These are phyloP conservation scores for Lophius americanus DNA, from an alignment of 2,797 vertebrate genomes.

Conservation along the genomic window DNA sequence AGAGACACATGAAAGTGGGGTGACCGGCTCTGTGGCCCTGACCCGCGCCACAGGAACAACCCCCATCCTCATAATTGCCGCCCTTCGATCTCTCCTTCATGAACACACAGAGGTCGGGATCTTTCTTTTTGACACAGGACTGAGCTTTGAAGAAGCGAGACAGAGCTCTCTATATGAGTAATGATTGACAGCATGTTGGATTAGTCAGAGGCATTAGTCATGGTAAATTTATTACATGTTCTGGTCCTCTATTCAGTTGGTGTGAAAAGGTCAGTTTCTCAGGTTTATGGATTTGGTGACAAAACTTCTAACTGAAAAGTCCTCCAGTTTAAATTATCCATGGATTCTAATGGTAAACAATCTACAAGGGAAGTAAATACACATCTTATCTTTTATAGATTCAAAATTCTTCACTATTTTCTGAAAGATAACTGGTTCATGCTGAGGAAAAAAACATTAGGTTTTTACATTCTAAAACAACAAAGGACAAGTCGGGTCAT, in stretches of 20 bases:
- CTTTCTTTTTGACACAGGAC: constrained; percentile 57
- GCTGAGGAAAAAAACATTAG: neutral
- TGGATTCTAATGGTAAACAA: too few species aligned
- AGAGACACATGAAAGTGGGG: constrained; percentile 54
- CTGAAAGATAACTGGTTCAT: neutral
- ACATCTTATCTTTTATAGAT: neutral
- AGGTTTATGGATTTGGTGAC: constrained; percentile 18
- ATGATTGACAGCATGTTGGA: constrained; percentile 76
- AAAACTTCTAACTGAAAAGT: constrained; percentile 4
- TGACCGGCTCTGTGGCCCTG: constrained; percentile 44
- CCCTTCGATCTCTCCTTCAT: constrained; percentile 13
- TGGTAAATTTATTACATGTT: constrained; percentile 65
- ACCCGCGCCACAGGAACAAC: constrained; percentile 41
- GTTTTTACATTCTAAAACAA: constrained; percentile 4
- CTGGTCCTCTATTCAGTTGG: constrained; percentile 59
- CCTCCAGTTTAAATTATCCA: neutral
- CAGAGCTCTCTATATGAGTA: constrained; percentile 63
- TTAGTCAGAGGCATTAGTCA: constrained; percentile 73
- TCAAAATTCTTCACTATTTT: neutral
- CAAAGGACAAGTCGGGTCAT: constrained; percentile 25
- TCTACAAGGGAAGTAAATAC: neutral
- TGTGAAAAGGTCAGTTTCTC: constrained; percentile 62
- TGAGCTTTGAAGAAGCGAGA: constrained; percentile 55
- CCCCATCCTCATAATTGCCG: constrained; percentile 25
- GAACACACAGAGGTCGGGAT: constrained; percentile 11